A percentile compares a stretch with the other conserved stretches of the same genome.
phyloP scores from a whole-genome alignment of 2,888 invertebrate species.

The Teleiodes luculella region DNA sequence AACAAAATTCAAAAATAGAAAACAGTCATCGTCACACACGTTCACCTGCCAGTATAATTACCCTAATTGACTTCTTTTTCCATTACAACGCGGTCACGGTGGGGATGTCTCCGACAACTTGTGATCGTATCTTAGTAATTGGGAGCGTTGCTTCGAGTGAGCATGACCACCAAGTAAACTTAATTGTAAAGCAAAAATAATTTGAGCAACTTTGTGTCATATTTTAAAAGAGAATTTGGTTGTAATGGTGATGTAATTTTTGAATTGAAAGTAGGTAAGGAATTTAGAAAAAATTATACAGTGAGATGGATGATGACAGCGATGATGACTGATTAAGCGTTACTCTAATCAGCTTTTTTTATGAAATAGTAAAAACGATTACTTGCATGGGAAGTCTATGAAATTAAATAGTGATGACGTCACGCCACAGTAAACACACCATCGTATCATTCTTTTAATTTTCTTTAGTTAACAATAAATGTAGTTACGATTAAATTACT shows the following conservation, averaged over 20 bases:
- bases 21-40: constrained; percentile 34
- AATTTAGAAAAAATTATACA: no score
- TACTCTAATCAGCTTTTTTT: no score
- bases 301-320: no score
- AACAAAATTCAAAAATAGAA: constrained; percentile 27
- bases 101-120: constrained; percentile 39
- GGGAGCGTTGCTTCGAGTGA: constrained; percentile 32
- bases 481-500: no score
- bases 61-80: constrained; percentile 51
- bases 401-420: no score
- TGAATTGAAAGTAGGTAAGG: neutral
- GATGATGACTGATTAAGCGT: no score
- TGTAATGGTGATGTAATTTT: constrained; percentile 26
- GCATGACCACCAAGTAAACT: constrained; percentile 26
- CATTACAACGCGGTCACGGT: constrained; percentile 39
- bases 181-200: constrained; percentile 23
- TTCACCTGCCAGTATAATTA: constrained; percentile 50
- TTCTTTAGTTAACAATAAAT: no score
- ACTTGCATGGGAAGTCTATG: no score
- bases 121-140: constrained; percentile 53
- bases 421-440: no score
- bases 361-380: no score
- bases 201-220: constrained; percentile 21
- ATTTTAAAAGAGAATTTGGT: constrained; percentile 22
- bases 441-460: no score